These are phyloP conservation scores for Esox lucius DNA, from an alignment of 2,797 vertebrate genomes.

Conservation along the genomic window DNA sequence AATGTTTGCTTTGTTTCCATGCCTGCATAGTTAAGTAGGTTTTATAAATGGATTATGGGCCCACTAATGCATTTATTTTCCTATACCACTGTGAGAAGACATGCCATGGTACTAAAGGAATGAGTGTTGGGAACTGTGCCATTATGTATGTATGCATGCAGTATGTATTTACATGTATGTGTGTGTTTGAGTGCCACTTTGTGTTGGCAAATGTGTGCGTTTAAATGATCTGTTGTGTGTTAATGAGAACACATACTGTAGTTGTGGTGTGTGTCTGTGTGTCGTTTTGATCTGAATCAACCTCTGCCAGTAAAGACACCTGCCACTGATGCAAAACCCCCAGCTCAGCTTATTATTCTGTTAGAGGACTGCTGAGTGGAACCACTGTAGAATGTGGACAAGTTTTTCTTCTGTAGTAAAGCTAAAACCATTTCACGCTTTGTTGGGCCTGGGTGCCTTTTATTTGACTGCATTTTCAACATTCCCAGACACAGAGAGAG, in stretches of 20 bases:
- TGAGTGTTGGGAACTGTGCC: constrained; percentile 27
- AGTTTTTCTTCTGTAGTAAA: constrained; percentile 68
- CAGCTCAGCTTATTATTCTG: constrained; percentile 41
- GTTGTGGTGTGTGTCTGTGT: not conserved
- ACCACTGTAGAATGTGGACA: constrained; percentile 59
- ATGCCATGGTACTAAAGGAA: constrained; percentile 46
- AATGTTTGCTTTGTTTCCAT: constrained; percentile 24
- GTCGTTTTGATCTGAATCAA: not conserved
- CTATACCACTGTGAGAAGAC: constrained; percentile 60
- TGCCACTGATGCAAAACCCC: constrained; percentile 40
- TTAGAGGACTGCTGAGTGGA: constrained; percentile 60
- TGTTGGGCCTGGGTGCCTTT: constrained; percentile 39
- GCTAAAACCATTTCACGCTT: constrained; percentile 63
- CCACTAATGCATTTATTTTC: constrained; percentile 61
- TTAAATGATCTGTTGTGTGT: not conserved
- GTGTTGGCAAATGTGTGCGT: not conserved
- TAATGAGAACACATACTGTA: constrained; percentile 1
- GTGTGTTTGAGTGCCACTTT: not conserved
- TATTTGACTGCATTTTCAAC: constrained; percentile 27
- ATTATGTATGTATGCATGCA: constrained; percentile 11
- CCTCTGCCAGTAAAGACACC: constrained; percentile 43
- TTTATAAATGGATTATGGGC: constrained; percentile 61
- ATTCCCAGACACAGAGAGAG: constrained; percentile 9
- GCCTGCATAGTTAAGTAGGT: constrained; percentile 52
- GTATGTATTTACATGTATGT: not conserved